Percentiles rank a stretch among this genome's conserved stretches.
Evolutionary conservation across 2,888 invertebrate species (phyloP).

Genomic region (Zygogramma bicolorata): DNA sequence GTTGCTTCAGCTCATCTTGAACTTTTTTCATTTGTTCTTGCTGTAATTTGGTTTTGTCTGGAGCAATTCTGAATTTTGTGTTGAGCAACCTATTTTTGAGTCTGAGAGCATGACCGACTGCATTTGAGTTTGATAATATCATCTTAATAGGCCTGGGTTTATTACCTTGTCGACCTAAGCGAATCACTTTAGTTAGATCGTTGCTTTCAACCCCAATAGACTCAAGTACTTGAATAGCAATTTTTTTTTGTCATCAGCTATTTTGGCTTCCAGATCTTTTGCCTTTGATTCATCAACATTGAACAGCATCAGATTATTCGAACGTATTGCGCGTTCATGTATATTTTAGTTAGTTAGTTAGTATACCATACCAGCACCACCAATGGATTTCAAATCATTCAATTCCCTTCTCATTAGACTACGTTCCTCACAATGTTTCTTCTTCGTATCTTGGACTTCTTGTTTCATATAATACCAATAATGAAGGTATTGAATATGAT

Average conservation of each 20-base stretch:
- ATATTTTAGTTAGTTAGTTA: neutral
- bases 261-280: conserved; percentile 6
- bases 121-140: too few species aligned
- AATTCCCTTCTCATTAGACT: neutral
- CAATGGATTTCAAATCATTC: neutral
- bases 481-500: too few species aligned
- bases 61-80: neutral
- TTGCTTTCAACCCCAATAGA: neutral
- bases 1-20: conserved; percentile 7
- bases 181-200: neutral
- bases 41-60: conserved; percentile 10
- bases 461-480: too few species aligned
- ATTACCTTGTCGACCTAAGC: too few species aligned
- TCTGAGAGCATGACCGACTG: conserved; percentile 1
- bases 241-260: conserved; percentile 11
- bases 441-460: neutral
- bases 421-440: neutral
- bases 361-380: neutral
- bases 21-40: conserved; percentile 13
- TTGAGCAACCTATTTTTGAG: neutral
- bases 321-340: conserved; percentile 5
- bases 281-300: neutral
- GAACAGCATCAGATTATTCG: too few species aligned
- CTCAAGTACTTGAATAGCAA: conserved; percentile 5
- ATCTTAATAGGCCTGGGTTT: too few species aligned